Percentiles rank a stretch among this genome's conserved stretches.
phyloP scores from a whole-genome alignment of 1,140 invertebrate genomes.

The Drosophila ogumai region DNA sequence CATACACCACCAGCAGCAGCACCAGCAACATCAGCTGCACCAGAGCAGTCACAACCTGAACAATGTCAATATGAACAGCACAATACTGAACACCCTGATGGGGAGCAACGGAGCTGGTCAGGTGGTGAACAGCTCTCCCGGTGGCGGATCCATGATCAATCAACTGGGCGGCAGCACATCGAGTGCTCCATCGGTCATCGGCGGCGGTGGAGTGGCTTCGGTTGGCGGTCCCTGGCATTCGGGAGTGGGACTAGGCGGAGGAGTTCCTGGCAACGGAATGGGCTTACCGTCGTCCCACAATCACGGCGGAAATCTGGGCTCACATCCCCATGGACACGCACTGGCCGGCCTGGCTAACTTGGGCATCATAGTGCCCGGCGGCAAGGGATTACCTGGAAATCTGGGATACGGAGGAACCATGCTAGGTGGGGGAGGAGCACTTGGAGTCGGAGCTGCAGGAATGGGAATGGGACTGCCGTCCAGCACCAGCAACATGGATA shows the following conservation, averaged over 20 bases:
- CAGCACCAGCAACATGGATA: conserved; percentile 59
- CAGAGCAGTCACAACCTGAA: conserved; percentile 45
- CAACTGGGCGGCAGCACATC: conserved; percentile 68
- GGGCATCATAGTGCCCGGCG: conserved; percentile 69
- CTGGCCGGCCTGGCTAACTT: conserved; percentile 70
- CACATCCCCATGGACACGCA: conserved; percentile 71
- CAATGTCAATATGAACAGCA: conserved; percentile 53
- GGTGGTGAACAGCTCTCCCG: conserved; percentile 19
- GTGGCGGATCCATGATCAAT: conserved; percentile 55
- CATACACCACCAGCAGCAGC: conserved; percentile 48
- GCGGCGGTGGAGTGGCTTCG: conserved; percentile 17
- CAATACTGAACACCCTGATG: conserved; percentile 58
- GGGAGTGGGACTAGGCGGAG: conserved; percentile 11
- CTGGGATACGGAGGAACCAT: conserved; percentile 64
- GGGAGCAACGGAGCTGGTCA: conserved; percentile 29
- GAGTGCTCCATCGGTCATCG: conserved; percentile 32
- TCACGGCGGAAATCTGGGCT: conserved; percentile 18
- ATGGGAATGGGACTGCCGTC: conserved; percentile 29
- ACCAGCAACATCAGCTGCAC: conserved; percentile 41
- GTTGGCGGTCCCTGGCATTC: conserved; percentile 36
- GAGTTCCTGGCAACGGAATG: conserved; percentile 34
- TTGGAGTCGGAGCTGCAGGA: conserved; percentile 13
- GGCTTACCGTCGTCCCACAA: conserved; percentile 16
- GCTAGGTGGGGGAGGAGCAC: conserved; percentile 18
- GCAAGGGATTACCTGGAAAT: conserved; percentile 49